phyloP scores from a whole-genome alignment of 2,113 vertebrate genomes.

The Oncorhynchus clarkii region DNA sequence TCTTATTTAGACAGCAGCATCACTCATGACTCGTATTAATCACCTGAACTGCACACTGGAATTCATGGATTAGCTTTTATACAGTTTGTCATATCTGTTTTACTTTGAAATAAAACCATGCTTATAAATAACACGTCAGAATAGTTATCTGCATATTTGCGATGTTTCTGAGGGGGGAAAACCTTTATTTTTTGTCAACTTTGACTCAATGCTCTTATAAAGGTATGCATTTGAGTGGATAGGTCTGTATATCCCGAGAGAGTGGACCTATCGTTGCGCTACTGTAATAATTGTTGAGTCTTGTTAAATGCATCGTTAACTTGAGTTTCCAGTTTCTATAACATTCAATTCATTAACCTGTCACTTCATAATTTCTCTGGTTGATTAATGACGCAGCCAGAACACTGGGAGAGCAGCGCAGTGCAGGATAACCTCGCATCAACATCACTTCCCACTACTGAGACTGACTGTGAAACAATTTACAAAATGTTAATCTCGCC shows the following conservation, averaged over 20 bases:
- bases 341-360: slow-evolving; percentile 59
- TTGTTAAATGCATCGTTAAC: slow-evolving; percentile 1
- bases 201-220: not conserved
- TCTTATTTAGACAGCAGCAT: slow-evolving; percentile 31
- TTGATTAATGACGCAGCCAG: slow-evolving; percentile 66
- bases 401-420: not conserved
- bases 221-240: not conserved
- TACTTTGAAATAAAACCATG: not conserved
- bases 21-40: slow-evolving; percentile 38
- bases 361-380: slow-evolving; percentile 63
- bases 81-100: not conserved
- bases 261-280: no score
- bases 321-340: slow-evolving; percentile 38
- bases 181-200: no score
- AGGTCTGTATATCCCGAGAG: not conserved
- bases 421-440: not conserved
- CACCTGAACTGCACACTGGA: slow-evolving; percentile 16
- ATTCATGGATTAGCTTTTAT: slow-evolving; percentile 14
- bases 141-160: not conserved
- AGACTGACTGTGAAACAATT: not conserved
- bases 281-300: not conserved
- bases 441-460: not conserved
- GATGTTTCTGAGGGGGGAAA: not conserved
- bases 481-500: not conserved
- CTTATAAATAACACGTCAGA: not conserved